Conservation (phyloP, 2,888 invertebrate genomes). For the Ernsta delagoae region DNA sequence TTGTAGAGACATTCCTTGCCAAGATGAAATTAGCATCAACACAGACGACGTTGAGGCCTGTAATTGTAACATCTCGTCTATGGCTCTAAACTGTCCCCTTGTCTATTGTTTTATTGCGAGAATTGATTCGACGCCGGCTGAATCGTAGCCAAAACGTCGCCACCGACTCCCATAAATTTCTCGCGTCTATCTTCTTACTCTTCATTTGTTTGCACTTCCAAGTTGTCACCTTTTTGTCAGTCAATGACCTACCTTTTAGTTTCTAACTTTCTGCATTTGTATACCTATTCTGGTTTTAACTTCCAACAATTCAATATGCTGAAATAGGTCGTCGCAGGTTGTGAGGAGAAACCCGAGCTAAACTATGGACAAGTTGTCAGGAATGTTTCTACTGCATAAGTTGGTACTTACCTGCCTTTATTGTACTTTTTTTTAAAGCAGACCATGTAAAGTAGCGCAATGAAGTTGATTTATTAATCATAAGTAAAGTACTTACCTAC, state of each 20-base stretch:
- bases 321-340: too few relatives aligned
- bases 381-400: too few relatives aligned
- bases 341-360: too few relatives aligned
- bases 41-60: constrained; percentile 58
- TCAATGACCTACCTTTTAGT: neutral
- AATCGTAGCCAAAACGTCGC: constrained; percentile 35
- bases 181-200: constrained; percentile 7
- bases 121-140: constrained; percentile 36
- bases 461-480: constrained; percentile 9
- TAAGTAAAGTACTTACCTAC: neutral
- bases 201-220: constrained; percentile 13
- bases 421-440: too few relatives aligned
- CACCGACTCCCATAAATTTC: constrained; percentile 30
- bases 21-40: constrained; percentile 72
- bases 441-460: neutral
- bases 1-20: constrained; percentile 56
- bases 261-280: neutral
- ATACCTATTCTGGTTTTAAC: neutral
- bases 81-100: constrained; percentile 46
- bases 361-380: too few relatives aligned
- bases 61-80: constrained; percentile 49
- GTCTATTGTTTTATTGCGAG: constrained; percentile 37
- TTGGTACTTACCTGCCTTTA: too few relatives aligned
- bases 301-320: too few relatives aligned
- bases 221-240: neutral